phyloP scores from a whole-genome alignment of 2,797 vertebrate genomes.

The Pipistrellus pipistrellus region DNA sequence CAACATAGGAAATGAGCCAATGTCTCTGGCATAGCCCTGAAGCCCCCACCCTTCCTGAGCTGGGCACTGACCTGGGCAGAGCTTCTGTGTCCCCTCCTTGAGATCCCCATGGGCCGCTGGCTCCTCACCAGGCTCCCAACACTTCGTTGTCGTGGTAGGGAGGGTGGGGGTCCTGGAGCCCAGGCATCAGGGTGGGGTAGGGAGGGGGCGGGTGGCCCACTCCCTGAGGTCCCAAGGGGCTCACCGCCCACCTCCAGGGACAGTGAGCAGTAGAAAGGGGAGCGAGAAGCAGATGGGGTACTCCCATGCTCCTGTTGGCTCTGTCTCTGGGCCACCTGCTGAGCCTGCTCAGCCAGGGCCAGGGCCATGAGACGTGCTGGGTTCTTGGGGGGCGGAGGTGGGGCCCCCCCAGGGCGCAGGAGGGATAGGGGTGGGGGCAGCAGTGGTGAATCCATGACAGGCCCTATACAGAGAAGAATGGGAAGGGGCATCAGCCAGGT shows the following conservation, averaged over 20 bases:
- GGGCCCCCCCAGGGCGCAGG: conserved; percentile 88
- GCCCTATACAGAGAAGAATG: conserved; percentile 68
- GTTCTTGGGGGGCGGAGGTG: conserved; percentile 91
- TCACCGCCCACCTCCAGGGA: conserved; percentile 88
- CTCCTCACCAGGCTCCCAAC: conserved; percentile 78
- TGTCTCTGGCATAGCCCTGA: neutral
- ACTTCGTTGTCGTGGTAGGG: conserved; percentile 86
- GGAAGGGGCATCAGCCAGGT: neutral
- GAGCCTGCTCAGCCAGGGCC: conserved; percentile 91
- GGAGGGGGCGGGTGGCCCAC: conserved; percentile 84
- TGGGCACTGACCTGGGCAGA: conserved; percentile 75
- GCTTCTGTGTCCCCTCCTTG: conserved; percentile 70
- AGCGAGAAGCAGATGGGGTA: conserved; percentile 68
- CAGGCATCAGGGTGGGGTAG: conserved; percentile 82
- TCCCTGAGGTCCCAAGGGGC: conserved; percentile 78
- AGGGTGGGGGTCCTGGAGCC: conserved; percentile 73
- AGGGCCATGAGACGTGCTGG: conserved; percentile 92
- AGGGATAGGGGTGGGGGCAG: conserved; percentile 82
- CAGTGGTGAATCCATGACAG: conserved; percentile 81
- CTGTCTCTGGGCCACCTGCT: conserved; percentile 88
- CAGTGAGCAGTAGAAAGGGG: conserved; percentile 86
- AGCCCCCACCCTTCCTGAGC: conserved; percentile 14
- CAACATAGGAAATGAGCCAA: conserved; percentile 27
- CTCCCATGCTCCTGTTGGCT: conserved; percentile 72
- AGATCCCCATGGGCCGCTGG: conserved; percentile 73